A percentile compares a stretch with the other conserved stretches of the same genome.
Evolutionary conservation across 2,113 vertebrate species (phyloP).

Genomic region (Indicator indicator): DNA sequence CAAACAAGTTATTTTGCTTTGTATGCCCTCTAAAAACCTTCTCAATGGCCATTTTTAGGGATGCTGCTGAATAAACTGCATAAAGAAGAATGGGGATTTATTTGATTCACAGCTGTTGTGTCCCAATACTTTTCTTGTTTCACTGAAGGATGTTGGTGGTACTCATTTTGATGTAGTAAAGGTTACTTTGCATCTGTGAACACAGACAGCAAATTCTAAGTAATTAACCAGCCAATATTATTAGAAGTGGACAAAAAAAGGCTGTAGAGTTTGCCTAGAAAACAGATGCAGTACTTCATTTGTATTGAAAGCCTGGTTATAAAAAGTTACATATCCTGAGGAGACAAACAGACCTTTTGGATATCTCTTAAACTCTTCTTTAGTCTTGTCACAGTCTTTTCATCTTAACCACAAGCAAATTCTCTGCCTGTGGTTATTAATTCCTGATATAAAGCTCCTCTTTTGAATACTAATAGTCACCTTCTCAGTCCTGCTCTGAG

Average conservation of each 20-base stretch:
- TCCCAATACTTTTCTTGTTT: not conserved
- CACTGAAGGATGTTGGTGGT: not conserved
- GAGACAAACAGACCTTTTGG: not conserved
- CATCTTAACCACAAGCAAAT: not conserved
- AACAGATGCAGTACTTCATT: not conserved
- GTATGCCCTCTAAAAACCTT: not conserved
- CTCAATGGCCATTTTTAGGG: not conserved
- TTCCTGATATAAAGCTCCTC: not conserved
- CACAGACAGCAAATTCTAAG: not conserved
- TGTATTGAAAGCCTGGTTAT: not conserved
- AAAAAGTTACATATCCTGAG: not conserved
- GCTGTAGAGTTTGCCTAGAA: not conserved
- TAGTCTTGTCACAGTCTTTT: not conserved
- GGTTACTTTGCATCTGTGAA: not conserved
- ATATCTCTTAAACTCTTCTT: not conserved
- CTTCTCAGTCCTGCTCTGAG: not conserved
- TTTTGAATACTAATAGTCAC: not conserved
- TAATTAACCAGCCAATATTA: not conserved
- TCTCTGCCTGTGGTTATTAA: not conserved
- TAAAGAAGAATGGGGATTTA: not conserved
- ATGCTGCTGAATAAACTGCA: not conserved
- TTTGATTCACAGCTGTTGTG: not conserved
- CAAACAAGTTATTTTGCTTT: not conserved
- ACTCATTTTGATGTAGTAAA: not conserved
- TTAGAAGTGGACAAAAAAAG: not conserved